Evolutionary conservation across 2,888 invertebrate genomes (phyloP), one percentile per base, ranked within the genome.

Genomic region (Candidula unifasciata): DNA sequence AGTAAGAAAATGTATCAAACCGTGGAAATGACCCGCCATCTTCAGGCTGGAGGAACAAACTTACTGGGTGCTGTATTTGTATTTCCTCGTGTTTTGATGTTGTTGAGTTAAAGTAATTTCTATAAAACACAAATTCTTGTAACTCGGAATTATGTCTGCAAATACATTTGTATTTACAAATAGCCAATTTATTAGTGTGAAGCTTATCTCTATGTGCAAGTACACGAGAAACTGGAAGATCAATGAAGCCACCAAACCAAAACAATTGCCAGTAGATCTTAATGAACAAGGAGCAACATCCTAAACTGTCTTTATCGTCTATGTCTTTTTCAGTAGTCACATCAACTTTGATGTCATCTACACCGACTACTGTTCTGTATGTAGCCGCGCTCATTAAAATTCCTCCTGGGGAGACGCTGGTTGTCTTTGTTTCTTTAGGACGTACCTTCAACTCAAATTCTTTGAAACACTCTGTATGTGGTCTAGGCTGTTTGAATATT

Each of bases 271-370:
- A 77, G 30, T 77, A 77, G 16, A 57, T 16, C 57, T 77, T 77
- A 57, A 77, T 77, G 21, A 77, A 77, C 8, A 77, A 57, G 6
- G 76, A 77, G 57, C 76, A 77, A 57, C 76, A 77, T 18, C 57
- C 57, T 3, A 6, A 21, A 69, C 35, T 35, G 5, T 18, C 69
- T 35, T 69, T 35, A 21, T 18, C 10, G 21, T 57, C 52, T 1
- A 10, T 30, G 6, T 60, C 21, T 57, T 13, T 57, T 24, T 77
- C 76, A 77, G 16, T 33, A 27, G 76, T 57, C 21, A 77, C 57
- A 57, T 77, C 76, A 27, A 57, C 57, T 30, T 57, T 33, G 18
- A 77, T 30, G 27, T 77, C 57, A 18, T 54, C 60, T 8, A 33
- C 16, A 27, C 30, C 27, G 44, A 3, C 60, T 16, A 77, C 76